Conservation (phyloP, 2,797 vertebrate genomes). For the Alosa sapidissima region DNA sequence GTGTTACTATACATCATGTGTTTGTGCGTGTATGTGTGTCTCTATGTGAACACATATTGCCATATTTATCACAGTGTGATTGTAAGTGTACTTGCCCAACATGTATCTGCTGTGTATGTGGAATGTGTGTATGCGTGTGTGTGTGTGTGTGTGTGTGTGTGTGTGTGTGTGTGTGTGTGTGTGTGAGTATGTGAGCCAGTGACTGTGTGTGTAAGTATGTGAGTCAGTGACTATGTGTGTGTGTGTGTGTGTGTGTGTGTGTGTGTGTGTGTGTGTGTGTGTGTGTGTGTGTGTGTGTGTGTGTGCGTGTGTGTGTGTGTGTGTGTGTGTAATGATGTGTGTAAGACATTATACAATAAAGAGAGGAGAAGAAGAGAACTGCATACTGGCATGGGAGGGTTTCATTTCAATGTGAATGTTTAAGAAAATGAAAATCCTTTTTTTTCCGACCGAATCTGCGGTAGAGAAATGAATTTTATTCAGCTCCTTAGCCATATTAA, state of each 20-base stretch:
- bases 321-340: not conserved
- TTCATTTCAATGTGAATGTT: constrained; percentile 19
- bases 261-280: not conserved
- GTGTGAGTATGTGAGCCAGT: no score
- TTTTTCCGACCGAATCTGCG: not conserved
- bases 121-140: not conserved
- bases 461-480: constrained; percentile 7
- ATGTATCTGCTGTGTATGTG: not conserved
- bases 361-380: not conserved
- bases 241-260: constrained; percentile 2
- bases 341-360: not conserved
- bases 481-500: constrained; percentile 19
- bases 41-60: not conserved
- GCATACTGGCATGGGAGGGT: not conserved
- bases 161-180: not conserved
- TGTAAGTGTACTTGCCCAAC: not conserved
- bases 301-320: constrained; percentile 6
- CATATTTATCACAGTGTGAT: not conserved
- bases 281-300: not conserved
- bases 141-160: not conserved
- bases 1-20: not conserved
- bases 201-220: not conserved
- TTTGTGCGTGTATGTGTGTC: not conserved
- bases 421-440: not conserved
- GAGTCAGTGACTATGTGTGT: not conserved